Evolutionary conservation across 2,888 invertebrate species (phyloP).

Genomic region (Teleiodes luculella): DNA sequence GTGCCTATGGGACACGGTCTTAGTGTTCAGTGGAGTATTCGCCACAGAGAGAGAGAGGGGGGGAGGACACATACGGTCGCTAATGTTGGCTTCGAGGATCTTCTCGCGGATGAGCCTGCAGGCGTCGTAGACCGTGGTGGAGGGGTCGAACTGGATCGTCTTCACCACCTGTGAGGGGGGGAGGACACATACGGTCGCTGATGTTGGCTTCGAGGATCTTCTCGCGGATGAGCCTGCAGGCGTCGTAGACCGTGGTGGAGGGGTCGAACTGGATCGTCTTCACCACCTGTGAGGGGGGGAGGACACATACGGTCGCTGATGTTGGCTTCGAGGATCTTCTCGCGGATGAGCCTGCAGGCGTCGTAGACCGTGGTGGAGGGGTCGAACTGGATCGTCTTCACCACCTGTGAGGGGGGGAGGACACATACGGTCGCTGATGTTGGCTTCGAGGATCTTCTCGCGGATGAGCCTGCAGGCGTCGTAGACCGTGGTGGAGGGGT

Average conservation of each 20-base stretch:
- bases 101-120: constrained; percentile 97
- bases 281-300: constrained; percentile 90
- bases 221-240: constrained; percentile 96
- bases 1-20: too few species aligned
- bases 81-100: constrained; percentile 92
- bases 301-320: constrained; percentile 90
- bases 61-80: constrained; percentile 88
- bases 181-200: constrained; percentile 88
- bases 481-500: constrained; percentile 95
- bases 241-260: constrained; percentile 95
- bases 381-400: constrained; percentile 99
- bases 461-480: constrained; percentile 97
- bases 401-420: constrained; percentile 85
- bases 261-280: constrained; percentile 99
- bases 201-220: constrained; percentile 94
- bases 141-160: constrained; percentile 98
- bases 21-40: too few species aligned
- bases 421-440: constrained; percentile 91
- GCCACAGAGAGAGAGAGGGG: too few species aligned
- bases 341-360: constrained; percentile 95
- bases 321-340: constrained; percentile 95
- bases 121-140: constrained; percentile 96
- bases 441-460: constrained; percentile 95
- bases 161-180: constrained; percentile 97
- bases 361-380: constrained; percentile 96